These are phyloP conservation scores for Phalera bucephala DNA, from an alignment of 2,888 invertebrate genomes.

Conservation along the genomic window DNA sequence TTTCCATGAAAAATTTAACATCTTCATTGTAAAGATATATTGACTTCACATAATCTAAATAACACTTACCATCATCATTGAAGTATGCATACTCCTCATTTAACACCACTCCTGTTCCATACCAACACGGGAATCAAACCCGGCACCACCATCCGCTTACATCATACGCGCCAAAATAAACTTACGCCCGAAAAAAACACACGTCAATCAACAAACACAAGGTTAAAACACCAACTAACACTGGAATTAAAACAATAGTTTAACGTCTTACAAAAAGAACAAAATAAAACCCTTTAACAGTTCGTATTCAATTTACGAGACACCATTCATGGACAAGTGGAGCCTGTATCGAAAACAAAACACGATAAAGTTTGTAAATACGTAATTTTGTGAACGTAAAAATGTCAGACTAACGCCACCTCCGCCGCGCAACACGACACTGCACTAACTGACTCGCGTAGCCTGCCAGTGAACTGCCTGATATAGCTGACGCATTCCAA, in stretches of 20 bases:
- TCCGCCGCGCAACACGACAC: slow-evolving; percentile 42
- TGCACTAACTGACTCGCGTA: slow-evolving; percentile 49
- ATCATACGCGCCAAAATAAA: slow-evolving; percentile 77
- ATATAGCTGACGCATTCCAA: slow-evolving; percentile 50
- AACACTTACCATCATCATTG: slow-evolving; percentile 76
- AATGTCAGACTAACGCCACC: slow-evolving; percentile 36
- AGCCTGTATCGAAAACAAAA: slow-evolving; percentile 60
- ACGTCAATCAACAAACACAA: slow-evolving; percentile 76
- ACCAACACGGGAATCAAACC: slow-evolving; percentile 62
- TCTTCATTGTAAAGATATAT: not conserved
- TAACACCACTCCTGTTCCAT: slow-evolving; percentile 51
- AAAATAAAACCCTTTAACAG: slow-evolving; percentile 16
- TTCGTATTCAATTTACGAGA: slow-evolving; percentile 18
- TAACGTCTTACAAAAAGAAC: slow-evolving; percentile 14
- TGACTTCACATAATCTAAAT: no score
- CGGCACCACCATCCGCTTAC: slow-evolving; percentile 60
- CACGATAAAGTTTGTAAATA: slow-evolving; percentile 77
- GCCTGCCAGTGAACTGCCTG: slow-evolving; percentile 40
- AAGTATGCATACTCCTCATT: slow-evolving; percentile 67
- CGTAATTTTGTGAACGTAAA: slow-evolving; percentile 49
- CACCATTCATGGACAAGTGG: slow-evolving; percentile 28
- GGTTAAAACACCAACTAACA: slow-evolving; percentile 65
- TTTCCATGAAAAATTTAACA: no score
- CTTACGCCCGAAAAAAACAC: slow-evolving; percentile 60
- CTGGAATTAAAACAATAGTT: slow-evolving; percentile 45